phyloP scores from a whole-genome alignment of 2,113 vertebrate species.

The Budorcas taxicolor region DNA sequence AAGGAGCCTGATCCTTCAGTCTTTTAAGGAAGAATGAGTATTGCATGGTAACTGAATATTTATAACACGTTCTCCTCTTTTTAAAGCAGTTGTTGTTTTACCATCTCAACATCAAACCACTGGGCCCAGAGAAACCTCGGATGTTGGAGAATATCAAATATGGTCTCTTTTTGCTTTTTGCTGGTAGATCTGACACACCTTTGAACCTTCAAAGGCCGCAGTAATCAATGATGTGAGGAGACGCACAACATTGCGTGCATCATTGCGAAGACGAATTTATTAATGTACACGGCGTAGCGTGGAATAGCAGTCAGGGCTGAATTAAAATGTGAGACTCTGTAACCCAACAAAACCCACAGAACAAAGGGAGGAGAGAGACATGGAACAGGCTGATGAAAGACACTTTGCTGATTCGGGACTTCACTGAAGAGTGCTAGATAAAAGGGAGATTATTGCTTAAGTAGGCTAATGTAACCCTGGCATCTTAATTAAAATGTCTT shows the following conservation, averaged over 20 bases:
- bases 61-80: not conserved
- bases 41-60: conserved; percentile 34
- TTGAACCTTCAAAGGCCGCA: conserved; percentile 53
- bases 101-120: conserved; percentile 44
- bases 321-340: conserved; percentile 46
- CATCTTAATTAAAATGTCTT: conserved; percentile 60
- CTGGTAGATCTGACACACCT: conserved; percentile 55
- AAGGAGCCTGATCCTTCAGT: not conserved
- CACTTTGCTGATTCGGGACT: not conserved
- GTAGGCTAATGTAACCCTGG: conserved; percentile 32
- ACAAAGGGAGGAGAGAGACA: conserved; percentile 39
- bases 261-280: conserved; percentile 17
- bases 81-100: conserved; percentile 39
- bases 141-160: conserved; percentile 47
- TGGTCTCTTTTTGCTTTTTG: not conserved
- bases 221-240: conserved; percentile 44
- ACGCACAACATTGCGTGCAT: rapidly evolving
- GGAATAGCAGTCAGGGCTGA: not conserved
- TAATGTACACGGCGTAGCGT: not conserved
- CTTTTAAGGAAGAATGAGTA: conserved; percentile 15
- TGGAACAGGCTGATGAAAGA: not conserved
- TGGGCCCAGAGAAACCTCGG: conserved; percentile 38
- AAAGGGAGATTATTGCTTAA: conserved; percentile 22
- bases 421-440: not conserved
- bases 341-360: not conserved